Conservation (phyloP, 2,113 vertebrate species). For the Mirza zaza region DNA sequence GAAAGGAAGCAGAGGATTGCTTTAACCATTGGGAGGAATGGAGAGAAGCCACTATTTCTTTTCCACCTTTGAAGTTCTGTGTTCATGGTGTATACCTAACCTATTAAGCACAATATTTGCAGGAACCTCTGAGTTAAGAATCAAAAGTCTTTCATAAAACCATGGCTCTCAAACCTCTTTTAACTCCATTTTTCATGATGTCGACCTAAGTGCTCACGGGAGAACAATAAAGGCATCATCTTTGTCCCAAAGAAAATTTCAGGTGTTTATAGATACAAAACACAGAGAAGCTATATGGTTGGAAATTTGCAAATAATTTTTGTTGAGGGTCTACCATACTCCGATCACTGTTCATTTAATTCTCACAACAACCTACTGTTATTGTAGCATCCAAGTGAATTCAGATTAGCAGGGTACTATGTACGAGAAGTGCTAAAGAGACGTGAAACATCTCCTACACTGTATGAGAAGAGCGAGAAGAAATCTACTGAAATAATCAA, state of each 20-base stretch:
- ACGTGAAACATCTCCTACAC: background rate
- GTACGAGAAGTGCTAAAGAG: background rate
- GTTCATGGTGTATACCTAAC: constrained; percentile 39
- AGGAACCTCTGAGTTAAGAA: constrained; percentile 49
- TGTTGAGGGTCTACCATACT: background rate
- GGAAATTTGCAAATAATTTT: background rate
- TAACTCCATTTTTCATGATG: background rate
- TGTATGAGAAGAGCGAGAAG: background rate
- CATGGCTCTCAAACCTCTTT: background rate
- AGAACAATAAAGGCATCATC: background rate
- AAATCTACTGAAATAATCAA: constrained; percentile 36
- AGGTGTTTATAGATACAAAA: background rate
- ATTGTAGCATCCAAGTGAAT: background rate
- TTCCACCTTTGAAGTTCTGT: constrained; percentile 59
- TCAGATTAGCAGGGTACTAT: background rate
- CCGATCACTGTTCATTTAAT: background rate
- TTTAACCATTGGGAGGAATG: constrained; percentile 2
- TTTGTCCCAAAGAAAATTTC: constrained; percentile 11
- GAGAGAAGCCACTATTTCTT: constrained; percentile 49
- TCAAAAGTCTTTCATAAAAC: constrained; percentile 55
- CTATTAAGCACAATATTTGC: constrained; percentile 43
- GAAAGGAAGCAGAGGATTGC: constrained; percentile 38
- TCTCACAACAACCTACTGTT: background rate
- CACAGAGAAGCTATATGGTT: background rate
- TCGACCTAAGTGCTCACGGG: background rate